These are phyloP conservation scores for Muricea muricata DNA, from an alignment of 92 coral and sea anemone genomes.

Conservation along the genomic window DNA sequence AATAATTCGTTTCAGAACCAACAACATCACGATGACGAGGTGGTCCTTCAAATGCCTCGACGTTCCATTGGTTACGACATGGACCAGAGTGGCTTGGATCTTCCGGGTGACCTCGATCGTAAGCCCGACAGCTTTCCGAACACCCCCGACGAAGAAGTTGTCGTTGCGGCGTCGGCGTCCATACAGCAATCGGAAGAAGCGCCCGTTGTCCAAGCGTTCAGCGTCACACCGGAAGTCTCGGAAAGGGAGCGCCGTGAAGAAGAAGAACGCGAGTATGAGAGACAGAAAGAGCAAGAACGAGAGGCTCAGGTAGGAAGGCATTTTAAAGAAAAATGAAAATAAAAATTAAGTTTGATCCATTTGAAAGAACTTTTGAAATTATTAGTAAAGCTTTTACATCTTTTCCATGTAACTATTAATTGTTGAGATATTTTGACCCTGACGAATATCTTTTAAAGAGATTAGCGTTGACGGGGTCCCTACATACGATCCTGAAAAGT, in stretches of 20 bases:
- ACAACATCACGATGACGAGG: constrained; percentile 36
- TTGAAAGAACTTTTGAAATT: no score
- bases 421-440: no score
- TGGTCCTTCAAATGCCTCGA: constrained; percentile 37
- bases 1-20: not conserved
- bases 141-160: constrained; percentile 67
- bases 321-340: no score
- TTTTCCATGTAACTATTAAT: no score
- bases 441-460: no score
- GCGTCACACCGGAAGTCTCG: constrained; percentile 23
- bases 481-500: no score
- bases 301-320: not conserved
- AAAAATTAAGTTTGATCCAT: no score
- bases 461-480: no score
- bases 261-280: constrained; percentile 17
- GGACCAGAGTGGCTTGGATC: constrained; percentile 52
- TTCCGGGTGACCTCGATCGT: constrained; percentile 67
- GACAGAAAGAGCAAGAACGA: constrained; percentile 9
- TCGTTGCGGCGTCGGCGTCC: constrained; percentile 57
- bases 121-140: constrained; percentile 43
- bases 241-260: not conserved
- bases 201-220: constrained; percentile 41
- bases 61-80: constrained; percentile 28
- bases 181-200: constrained; percentile 24
- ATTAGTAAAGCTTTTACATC: no score